These are phyloP conservation scores for Cantharis rufa DNA, from an alignment of 2,888 invertebrate genomes.

Conservation along the genomic window DNA sequence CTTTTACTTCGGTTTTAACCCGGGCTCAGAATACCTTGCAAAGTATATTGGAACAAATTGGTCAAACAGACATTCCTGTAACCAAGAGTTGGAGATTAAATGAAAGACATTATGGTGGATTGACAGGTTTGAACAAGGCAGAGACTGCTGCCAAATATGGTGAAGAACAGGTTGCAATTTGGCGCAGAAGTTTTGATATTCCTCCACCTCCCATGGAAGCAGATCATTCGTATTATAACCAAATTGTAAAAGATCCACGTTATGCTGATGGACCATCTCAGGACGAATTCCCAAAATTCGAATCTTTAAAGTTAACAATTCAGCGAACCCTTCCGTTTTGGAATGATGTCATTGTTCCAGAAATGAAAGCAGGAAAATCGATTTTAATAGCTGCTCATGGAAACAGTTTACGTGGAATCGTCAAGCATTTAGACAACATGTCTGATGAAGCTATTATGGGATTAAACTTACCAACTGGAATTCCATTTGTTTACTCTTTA, in stretches of 20 bases:
- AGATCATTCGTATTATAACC: constrained; percentile 76
- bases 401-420: constrained; percentile 85
- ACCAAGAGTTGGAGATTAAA: constrained; percentile 67
- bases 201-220: constrained; percentile 84
- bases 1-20: constrained; percentile 67
- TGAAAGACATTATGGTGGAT: constrained; percentile 69
- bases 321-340: constrained; percentile 86
- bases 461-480: constrained; percentile 78
- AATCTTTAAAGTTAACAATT: constrained; percentile 84
- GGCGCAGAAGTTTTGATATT: constrained; percentile 86
- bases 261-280: constrained; percentile 70
- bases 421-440: constrained; percentile 82
- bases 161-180: constrained; percentile 77
- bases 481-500: constrained; percentile 78
- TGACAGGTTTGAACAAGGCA: constrained; percentile 69
- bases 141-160: constrained; percentile 71
- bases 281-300: constrained; percentile 81
- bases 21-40: constrained; percentile 65
- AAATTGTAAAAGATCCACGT: constrained; percentile 77
- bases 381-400: constrained; percentile 88
- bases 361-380: constrained; percentile 80
- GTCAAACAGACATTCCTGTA: constrained; percentile 61
- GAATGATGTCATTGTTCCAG: constrained; percentile 84
- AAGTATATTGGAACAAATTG: constrained; percentile 62
- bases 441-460: constrained; percentile 74